Evolutionary conservation across 2,113 vertebrate genomes (phyloP).

Genomic region (Girardinichthys multiradiatus): DNA sequence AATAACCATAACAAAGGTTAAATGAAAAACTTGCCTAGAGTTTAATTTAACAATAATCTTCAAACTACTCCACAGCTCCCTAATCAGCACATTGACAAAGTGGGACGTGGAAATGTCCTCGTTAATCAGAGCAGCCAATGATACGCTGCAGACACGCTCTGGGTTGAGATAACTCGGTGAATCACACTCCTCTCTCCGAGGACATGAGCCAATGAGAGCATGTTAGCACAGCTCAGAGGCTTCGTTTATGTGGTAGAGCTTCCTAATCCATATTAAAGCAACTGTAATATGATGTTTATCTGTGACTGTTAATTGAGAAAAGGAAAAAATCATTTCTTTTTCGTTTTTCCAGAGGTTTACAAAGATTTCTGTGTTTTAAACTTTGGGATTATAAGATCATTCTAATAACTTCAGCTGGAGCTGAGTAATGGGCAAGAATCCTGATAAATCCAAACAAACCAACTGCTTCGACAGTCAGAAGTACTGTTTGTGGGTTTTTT

Average conservation of each 20-base stretch:
- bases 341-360: conserved; percentile 11
- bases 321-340: neutral
- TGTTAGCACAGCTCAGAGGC: conserved; percentile 33
- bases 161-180: conserved; percentile 39
- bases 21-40: conserved; percentile 49
- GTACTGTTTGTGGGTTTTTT: neutral
- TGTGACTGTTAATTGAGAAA: conserved; percentile 23
- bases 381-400: conserved; percentile 12
- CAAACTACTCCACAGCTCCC: conserved; percentile 36
- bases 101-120: conserved; percentile 52
- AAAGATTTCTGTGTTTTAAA: conserved; percentile 11
- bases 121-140: conserved; percentile 54
- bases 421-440: conserved; percentile 1
- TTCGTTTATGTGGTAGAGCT: conserved; percentile 43
- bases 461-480: neutral
- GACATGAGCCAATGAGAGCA: conserved; percentile 54
- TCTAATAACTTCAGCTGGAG: conserved; percentile 6
- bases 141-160: conserved; percentile 33
- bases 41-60: conserved; percentile 72
- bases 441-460: neutral
- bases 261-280: conserved; percentile 51
- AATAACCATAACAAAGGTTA: conserved; percentile 42
- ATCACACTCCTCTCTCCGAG: conserved; percentile 47
- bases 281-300: conserved; percentile 30
- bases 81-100: conserved; percentile 54